Conservation (phyloP, 2,113 vertebrate species). For the Passer domesticus region DNA sequence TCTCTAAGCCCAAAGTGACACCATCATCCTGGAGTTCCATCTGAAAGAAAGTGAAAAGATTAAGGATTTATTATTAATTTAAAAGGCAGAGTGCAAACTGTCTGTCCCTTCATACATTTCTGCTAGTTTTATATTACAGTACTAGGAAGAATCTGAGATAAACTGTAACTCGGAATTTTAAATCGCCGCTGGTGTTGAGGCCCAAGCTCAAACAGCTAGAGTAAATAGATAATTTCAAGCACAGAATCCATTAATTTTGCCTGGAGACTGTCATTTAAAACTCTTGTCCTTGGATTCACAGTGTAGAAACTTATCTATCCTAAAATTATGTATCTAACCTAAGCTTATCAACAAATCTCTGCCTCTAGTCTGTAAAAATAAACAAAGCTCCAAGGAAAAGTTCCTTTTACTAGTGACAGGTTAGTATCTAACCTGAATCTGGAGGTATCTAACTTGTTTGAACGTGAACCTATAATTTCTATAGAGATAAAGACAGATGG, state of each 20-base stretch:
- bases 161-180: neutral
- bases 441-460: neutral
- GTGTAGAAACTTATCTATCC: neutral
- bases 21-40: constrained; percentile 99
- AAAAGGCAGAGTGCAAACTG: neutral
- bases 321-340: neutral
- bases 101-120: neutral
- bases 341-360: neutral
- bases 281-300: neutral
- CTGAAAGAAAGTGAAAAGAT: constrained; percentile 72
- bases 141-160: neutral
- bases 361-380: neutral
- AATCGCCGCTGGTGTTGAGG: neutral
- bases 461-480: neutral
- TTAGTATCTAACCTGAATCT: neutral
- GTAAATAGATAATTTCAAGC: neutral
- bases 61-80: constrained; percentile 19
- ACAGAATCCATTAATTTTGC: neutral
- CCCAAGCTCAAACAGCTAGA: neutral
- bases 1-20: constrained; percentile 92
- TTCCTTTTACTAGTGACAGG: neutral
- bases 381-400: neutral
- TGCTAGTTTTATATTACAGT: neutral
- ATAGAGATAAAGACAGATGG: neutral
- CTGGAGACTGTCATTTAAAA: neutral